These are phyloP conservation scores for Alosa sapidissima DNA, from an alignment of 2,797 vertebrate genomes.

Conservation along the genomic window DNA sequence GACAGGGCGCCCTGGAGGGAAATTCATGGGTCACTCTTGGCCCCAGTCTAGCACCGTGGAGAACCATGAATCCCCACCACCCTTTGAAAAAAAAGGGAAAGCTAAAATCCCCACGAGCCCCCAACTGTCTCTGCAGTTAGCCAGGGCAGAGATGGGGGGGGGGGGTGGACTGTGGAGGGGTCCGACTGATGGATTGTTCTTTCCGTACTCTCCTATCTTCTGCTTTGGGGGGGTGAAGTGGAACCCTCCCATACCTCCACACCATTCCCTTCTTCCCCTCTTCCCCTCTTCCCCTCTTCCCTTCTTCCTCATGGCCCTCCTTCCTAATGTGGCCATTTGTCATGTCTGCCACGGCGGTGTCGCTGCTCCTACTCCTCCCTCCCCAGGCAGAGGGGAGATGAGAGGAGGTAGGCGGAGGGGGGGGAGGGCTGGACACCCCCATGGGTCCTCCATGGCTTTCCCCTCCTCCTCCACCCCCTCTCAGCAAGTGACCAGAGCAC, in stretches of 20 bases:
- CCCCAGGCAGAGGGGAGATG: background rate
- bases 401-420: background rate
- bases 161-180: background rate
- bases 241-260: background rate
- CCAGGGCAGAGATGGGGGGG: background rate
- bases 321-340: constrained; percentile 15
- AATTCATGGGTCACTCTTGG: background rate
- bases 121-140: background rate
- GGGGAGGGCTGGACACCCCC: background rate
- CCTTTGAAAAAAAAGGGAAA: background rate
- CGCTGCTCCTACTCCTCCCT: background rate
- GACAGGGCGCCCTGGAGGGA: background rate
- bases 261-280: background rate
- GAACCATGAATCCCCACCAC: background rate
- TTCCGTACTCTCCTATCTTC: background rate
- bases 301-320: background rate
- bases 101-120: background rate
- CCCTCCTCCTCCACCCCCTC: background rate
- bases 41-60: background rate
- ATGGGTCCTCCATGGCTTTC: background rate
- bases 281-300: background rate
- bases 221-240: background rate
- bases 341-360: background rate
- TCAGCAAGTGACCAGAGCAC: background rate
- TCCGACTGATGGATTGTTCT: background rate